phyloP scores from a whole-genome alignment of 2,797 vertebrate species.

The Pteropus rufus region DNA sequence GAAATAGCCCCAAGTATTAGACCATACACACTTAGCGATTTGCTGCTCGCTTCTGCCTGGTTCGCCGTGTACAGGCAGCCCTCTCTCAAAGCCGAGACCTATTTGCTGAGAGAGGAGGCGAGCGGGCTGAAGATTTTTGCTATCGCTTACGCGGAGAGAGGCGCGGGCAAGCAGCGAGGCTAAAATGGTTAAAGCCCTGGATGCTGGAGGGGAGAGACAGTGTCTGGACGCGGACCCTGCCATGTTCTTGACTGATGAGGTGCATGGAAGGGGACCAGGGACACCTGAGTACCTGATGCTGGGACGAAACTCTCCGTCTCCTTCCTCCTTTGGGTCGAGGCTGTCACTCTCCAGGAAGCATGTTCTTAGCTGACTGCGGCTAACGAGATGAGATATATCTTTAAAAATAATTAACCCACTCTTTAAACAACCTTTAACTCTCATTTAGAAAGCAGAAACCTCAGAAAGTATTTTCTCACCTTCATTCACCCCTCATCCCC shows the following conservation, averaged over 20 bases:
- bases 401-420: not conserved
- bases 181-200: not conserved
- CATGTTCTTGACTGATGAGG: not conserved
- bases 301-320: not conserved
- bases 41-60: not conserved
- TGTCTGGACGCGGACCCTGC: not conserved
- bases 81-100: not conserved
- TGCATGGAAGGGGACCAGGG: not conserved
- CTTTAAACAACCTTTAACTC: not conserved
- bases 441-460: not conserved
- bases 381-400: not conserved
- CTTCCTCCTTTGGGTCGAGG: not conserved
- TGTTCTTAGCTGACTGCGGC: not conserved
- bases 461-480: not conserved
- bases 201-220: not conserved
- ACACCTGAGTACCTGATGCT: not conserved
- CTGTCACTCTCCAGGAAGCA: not conserved
- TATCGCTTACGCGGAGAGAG: not conserved
- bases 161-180: accelerated
- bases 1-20: not conserved
- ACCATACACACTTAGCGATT: not conserved
- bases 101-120: not conserved
- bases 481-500: not conserved
- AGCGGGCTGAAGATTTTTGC: not conserved
- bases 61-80: conserved; percentile 7